A percentile compares a stretch with the other conserved stretches of the same genome.
Conservation (phyloP, 2,888 invertebrate species). For the Drosophila pegasa region DNA sequence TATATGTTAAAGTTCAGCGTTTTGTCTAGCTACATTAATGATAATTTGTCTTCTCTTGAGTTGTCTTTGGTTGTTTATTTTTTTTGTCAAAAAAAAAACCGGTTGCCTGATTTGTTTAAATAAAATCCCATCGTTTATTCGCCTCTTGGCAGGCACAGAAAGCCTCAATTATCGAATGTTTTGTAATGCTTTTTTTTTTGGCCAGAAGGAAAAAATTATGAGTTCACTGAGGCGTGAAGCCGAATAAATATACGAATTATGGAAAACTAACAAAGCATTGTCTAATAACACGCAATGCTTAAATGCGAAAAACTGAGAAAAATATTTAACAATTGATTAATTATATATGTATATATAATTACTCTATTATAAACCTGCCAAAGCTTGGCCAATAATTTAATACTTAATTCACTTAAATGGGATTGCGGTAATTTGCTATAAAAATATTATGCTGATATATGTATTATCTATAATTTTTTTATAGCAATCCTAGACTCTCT, state of each 20-base stretch:
- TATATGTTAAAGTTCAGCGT: conserved; percentile 74
- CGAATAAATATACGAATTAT: conserved; percentile 17
- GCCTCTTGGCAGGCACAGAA: conserved; percentile 22
- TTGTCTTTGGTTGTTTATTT: conserved; percentile 34
- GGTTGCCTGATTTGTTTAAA: conserved; percentile 68
- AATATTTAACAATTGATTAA: conserved; percentile 10
- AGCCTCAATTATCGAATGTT: conserved; percentile 50
- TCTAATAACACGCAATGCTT: conserved; percentile 39
- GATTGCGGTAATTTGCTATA: neutral
- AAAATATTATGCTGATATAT: neutral
- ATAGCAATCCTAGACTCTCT: no score
- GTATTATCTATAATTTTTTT: neutral
- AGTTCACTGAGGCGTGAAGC: conserved; percentile 55
- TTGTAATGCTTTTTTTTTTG: conserved; percentile 53
- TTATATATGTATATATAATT: conserved; percentile 2
- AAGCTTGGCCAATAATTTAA: neutral
- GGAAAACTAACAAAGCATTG: conserved; percentile 25
- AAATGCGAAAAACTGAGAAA: conserved; percentile 31
- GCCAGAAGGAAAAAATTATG: conserved; percentile 6
- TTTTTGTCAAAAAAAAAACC: conserved; percentile 50
- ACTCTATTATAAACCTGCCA: neutral
- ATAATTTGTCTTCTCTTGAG: conserved; percentile 28
- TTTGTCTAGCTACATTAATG: conserved; percentile 28
- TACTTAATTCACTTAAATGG: neutral
- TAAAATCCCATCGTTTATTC: conserved; percentile 46